Evolutionary conservation across 2,797 vertebrate species (phyloP), one percentile per base, ranked within the genome.

Genomic region (Schizothorax lantsangensis): DNA sequence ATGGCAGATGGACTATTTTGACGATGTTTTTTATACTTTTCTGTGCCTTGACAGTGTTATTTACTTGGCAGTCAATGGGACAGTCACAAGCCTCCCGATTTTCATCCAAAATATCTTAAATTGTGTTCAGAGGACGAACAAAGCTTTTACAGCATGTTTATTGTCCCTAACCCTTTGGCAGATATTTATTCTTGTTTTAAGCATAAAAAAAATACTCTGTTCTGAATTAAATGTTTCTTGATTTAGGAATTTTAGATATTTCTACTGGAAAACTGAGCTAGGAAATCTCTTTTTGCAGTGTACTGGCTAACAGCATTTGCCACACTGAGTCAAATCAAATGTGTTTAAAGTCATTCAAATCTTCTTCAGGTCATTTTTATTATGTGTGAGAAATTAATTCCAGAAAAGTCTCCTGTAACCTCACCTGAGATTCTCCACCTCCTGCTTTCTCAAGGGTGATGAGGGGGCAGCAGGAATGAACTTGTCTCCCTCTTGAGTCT

Each of bases 361-460:
- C 11, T 26, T 40, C 54, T 43, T 79, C 36, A 62, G 23, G 36
- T 23, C 14, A n/a, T 17, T 43, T 79, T 64, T 80, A 66, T 14
- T 40, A 45, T 17, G 30, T 64, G 3, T 26, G 36, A 26, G 54
- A 23, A 14, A 49, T 14, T 15, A 9, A 30, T 49, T 81, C 54
- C 36, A 74, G 57, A 78, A 83, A 19, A 33, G 38, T 33, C 47
- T 47, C 47, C 57, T 72, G 2, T 83, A 21, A 80, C 74, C 87
- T 95, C 94, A 97, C 98, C 98, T 97, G 91, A 99, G 96, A 91
- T 99, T 99, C 94, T 99, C 98, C 64, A 99, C 94, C 91, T 99
- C 98, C 91, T 98, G 97, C 91, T 98, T 99, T 92, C 96, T 97
- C 88, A 99, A 92, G 57, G 98, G 98, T 0, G 98, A 98, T 47